Evolutionary conservation across 2,797 vertebrate genomes (phyloP).

Genomic region (Poeciliopsis presidionis): DNA sequence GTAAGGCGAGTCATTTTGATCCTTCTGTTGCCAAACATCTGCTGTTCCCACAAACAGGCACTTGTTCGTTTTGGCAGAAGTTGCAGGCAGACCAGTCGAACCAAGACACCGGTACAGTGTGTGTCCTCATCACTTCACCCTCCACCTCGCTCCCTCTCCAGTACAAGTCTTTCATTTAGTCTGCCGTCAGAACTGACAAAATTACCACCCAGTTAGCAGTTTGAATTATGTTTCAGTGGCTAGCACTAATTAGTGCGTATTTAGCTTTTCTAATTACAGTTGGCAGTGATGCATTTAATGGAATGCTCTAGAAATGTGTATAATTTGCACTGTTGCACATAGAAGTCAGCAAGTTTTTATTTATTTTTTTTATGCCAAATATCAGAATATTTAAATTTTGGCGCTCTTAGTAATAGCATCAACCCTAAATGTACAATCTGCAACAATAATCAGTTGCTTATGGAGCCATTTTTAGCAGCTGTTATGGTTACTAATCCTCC

Average conservation of each 20-base stretch:
- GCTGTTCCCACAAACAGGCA: constrained; percentile 7
- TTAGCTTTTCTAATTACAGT: constrained; percentile 31
- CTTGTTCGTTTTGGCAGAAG: constrained; percentile 8
- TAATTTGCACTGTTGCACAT: not conserved
- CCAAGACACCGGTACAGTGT: constrained; percentile 20
- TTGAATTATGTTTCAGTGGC: constrained; percentile 33
- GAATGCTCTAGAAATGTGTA: constrained; percentile 13
- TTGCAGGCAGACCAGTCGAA: constrained; percentile 28
- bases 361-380: not conserved
- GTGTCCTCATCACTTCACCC: constrained; percentile 14
- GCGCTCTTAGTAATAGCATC: not conserved
- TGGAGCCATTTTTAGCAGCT: not conserved
- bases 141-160: not conserved
- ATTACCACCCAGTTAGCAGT: constrained; percentile 30
- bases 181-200: constrained; percentile 30
- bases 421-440: not conserved
- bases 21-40: constrained; percentile 27
- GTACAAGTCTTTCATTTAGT: constrained; percentile 7
- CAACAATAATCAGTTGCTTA: not conserved
- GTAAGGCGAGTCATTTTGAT: constrained; percentile 24
- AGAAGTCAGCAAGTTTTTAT: not conserved
- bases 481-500: not conserved
- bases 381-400: not conserved
- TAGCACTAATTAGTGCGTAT: constrained; percentile 33
- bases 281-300: constrained; percentile 43